phyloP scores from a whole-genome alignment of 1,140 invertebrate species.

The Diachasmimorpha longicaudata region DNA sequence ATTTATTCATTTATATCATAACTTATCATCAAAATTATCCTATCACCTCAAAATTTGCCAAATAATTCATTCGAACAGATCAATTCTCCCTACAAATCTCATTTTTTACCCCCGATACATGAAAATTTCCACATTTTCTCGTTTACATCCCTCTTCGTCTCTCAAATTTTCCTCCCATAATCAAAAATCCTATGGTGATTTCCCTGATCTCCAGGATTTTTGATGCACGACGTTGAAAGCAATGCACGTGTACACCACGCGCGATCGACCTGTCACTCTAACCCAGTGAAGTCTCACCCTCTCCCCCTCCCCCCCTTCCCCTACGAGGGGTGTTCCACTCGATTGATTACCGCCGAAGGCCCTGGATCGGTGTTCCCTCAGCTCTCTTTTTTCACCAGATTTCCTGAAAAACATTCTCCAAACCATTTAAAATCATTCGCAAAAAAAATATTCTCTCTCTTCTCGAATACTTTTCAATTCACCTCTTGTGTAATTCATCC shows the following conservation, averaged over 20 bases:
- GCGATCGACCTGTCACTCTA: constrained; percentile 28
- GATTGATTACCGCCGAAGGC: neutral
- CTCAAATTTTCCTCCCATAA: no score
- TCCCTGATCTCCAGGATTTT: neutral
- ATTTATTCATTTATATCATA: no score
- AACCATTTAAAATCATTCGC: neutral
- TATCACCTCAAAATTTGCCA: no score
- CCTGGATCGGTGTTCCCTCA: neutral
- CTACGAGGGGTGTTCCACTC: neutral
- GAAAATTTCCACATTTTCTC: no score
- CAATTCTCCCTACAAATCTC: no score
- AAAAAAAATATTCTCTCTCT: neutral
- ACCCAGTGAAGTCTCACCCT: neutral
- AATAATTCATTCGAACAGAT: no score
- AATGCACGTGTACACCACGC: constrained; percentile 11
- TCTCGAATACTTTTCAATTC: neutral
- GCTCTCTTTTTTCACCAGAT: neutral
- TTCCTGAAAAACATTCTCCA: neutral
- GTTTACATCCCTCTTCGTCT: no score
- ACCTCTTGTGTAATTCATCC: neutral
- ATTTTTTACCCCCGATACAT: no score
- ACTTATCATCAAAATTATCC: no score
- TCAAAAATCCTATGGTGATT: no score
- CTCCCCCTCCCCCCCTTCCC: neutral
- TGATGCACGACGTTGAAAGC: neutral